Conservation (phyloP, 1,140 invertebrate species). For the Trachymyrmex cornetzi region DNA sequence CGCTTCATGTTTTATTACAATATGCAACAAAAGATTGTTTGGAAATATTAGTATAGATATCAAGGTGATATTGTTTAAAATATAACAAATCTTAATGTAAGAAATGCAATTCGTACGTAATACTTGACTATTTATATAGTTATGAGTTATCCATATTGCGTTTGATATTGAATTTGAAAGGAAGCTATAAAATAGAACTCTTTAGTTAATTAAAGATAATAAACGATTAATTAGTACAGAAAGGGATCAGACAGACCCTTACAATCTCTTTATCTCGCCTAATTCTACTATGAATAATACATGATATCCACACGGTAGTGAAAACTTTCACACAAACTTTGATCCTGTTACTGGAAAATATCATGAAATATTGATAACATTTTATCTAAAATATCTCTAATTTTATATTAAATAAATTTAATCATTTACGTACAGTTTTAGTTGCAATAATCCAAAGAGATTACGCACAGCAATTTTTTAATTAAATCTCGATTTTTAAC, state of each 20-base stretch:
- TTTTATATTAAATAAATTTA: conserved; percentile 15
- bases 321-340: neutral
- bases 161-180: neutral
- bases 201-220: conserved; percentile 50
- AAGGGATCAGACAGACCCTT: neutral
- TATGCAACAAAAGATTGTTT: neutral
- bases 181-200: neutral
- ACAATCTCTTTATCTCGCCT: conserved; percentile 22
- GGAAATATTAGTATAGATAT: neutral
- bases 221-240: conserved; percentile 56
- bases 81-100: neutral
- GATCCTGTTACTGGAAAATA: neutral
- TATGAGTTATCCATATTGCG: neutral
- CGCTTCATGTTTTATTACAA: neutral
- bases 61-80: neutral
- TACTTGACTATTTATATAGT: neutral
- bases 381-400: neutral
- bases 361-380: neutral
- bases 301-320: neutral
- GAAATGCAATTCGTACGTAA: neutral
- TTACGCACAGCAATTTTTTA: neutral
- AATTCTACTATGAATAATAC: conserved; percentile 57
- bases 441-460: neutral
- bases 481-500: neutral
- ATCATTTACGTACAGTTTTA: neutral